A percentile compares a stretch with the other conserved stretches of the same genome.
phyloP scores from a whole-genome alignment of 2,797 vertebrate species.

The Poeciliopsis presidionis region DNA sequence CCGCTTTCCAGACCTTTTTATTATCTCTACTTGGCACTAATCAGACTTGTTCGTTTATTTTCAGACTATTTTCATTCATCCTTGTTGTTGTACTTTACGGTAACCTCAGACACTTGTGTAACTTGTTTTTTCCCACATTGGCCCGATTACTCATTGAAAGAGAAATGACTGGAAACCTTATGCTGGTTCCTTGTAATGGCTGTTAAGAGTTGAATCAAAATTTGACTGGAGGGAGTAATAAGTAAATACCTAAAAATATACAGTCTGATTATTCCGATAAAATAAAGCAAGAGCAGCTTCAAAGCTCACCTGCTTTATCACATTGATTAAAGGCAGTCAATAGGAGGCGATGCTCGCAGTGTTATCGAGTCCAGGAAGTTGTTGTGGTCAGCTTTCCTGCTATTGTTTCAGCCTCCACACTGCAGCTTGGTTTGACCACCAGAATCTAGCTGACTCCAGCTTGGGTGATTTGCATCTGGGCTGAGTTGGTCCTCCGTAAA shows the following conservation, averaged over 20 bases:
- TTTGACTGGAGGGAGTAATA: not conserved
- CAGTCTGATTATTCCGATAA: not conserved
- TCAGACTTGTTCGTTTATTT: conserved; percentile 60
- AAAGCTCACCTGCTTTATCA: conserved; percentile 2
- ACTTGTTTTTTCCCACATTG: conserved; percentile 8
- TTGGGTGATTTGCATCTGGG: conserved; percentile 57
- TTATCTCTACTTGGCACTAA: conserved; percentile 65
- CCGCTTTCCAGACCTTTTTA: conserved; percentile 65
- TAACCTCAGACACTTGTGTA: conserved; percentile 22
- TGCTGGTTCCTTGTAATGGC: not conserved
- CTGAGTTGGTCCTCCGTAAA: conserved; percentile 27
- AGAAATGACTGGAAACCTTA: conserved; percentile 6
- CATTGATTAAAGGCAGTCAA: conserved; percentile 4
- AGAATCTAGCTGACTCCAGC: conserved; percentile 47
- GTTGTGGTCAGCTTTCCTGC: conserved; percentile 53
- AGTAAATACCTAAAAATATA: not conserved
- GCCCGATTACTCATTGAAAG: conserved; percentile 10
- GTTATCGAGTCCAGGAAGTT: conserved; percentile 48
- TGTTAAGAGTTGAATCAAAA: not conserved
- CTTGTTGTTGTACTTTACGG: conserved; percentile 35
- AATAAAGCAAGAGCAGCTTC: conserved; percentile 2
- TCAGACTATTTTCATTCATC: conserved; percentile 38
- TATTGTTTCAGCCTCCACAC: conserved; percentile 53
- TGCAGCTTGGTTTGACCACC: conserved; percentile 48
- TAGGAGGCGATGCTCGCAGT: conserved; percentile 8